Evolutionary conservation across 2,113 vertebrate species (phyloP).

Genomic region (Sylvilagus bachmani): DNA sequence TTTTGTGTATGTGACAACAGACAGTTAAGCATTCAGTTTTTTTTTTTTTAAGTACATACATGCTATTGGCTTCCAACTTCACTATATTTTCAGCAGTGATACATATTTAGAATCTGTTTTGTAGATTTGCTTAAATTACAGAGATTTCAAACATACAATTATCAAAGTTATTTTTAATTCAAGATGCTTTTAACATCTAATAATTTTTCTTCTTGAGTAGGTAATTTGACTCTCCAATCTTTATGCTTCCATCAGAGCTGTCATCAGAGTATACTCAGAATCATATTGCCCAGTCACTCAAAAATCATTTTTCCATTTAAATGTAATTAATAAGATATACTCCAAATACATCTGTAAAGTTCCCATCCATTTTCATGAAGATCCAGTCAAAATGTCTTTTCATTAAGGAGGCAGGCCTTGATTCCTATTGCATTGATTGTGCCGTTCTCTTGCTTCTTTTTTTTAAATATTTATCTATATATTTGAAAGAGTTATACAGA

Average conservation of each 20-base stretch:
- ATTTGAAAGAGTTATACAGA: too few species aligned
- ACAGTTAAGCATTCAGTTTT: neutral
- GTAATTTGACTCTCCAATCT: neutral
- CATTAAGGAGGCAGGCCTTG: neutral
- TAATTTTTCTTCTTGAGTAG: neutral
- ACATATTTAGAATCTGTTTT: neutral
- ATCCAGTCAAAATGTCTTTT: slow-evolving; percentile 9
- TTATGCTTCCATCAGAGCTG: neutral
- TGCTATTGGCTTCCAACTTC: neutral
- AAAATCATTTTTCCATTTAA: slow-evolving; percentile 8
- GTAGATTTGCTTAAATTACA: neutral
- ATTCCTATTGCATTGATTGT: neutral
- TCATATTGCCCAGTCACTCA: neutral
- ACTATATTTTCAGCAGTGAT: neutral
- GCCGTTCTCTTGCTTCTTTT: neutral
- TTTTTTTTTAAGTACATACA: neutral
- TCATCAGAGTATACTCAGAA: neutral
- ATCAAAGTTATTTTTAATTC: neutral
- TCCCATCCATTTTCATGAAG: neutral
- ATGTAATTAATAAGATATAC: neutral
- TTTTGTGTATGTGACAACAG: neutral
- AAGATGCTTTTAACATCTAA: neutral
- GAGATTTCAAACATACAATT: neutral
- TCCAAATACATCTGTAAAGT: neutral
- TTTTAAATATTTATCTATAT: too few species aligned